These are phyloP conservation scores for Osmerus mordax DNA, from an alignment of 2,113 vertebrate genomes.

Conservation along the genomic window DNA sequence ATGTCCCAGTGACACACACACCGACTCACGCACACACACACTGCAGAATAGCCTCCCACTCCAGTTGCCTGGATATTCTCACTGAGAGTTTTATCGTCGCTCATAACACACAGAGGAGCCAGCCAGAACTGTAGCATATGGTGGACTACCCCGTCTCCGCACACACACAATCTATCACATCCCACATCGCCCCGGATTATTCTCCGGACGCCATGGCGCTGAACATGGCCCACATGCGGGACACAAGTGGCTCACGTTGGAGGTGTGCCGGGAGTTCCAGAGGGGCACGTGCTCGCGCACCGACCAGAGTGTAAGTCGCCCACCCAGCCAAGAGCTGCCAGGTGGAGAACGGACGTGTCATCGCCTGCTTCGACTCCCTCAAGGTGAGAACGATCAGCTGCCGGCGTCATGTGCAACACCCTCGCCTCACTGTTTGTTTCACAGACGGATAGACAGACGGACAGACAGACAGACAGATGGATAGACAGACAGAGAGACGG, in stretches of 20 bases:
- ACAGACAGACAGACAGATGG: conserved; percentile 10
- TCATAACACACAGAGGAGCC: not conserved
- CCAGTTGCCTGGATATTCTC: too few species aligned
- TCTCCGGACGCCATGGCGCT: conserved; percentile 74
- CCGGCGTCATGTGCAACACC: too few species aligned
- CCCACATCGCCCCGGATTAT: conserved; percentile 36
- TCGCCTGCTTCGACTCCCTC: conserved; percentile 98
- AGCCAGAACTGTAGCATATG: not conserved
- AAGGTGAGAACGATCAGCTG: conserved; percentile 80
- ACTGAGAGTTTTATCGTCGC: not conserved
- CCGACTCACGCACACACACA: not conserved
- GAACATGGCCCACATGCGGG: conserved; percentile 92
- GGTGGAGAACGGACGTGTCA: conserved; percentile 96
- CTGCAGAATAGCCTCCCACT: too few species aligned
- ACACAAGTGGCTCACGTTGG: conserved; percentile 98
- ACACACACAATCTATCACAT: conserved; percentile 7
- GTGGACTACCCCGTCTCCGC: not conserved
- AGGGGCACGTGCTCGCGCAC: conserved; percentile 93
- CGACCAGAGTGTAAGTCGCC: conserved; percentile 96
- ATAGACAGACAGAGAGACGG: not conserved
- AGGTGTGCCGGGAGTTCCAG: conserved; percentile 98
- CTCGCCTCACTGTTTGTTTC: not conserved
- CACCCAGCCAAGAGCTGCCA: conserved; percentile 96
- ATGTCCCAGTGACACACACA: conserved; percentile 5
- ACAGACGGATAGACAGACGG: not conserved